Evolutionary conservation across 2,888 invertebrate genomes (phyloP).

Genomic region (Drosophila cognata): DNA sequence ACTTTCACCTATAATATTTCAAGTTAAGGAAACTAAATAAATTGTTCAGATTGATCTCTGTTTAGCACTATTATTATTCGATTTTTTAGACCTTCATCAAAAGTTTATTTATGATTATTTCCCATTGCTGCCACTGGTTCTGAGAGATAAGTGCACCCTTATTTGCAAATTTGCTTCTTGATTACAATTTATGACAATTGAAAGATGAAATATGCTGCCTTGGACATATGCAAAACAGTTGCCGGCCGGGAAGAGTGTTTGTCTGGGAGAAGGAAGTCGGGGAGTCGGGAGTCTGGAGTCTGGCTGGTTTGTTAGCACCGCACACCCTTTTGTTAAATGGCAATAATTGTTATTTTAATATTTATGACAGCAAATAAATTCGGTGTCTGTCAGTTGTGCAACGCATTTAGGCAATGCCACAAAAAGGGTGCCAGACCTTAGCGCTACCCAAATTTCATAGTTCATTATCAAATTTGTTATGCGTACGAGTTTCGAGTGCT

Average conservation of each 20-base stretch:
- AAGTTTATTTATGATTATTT: background rate
- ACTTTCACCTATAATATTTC: background rate
- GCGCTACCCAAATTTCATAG: slow-evolving; percentile 68
- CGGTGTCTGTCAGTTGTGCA: slow-evolving; percentile 52
- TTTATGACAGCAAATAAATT: slow-evolving; percentile 80
- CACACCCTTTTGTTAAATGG: slow-evolving; percentile 55
- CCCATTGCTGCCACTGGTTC: background rate
- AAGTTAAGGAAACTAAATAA: background rate
- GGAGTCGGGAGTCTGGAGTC: background rate
- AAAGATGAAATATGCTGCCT: slow-evolving; percentile 58
- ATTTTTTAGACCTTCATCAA: background rate
- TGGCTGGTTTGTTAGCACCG: slow-evolving; percentile 6
- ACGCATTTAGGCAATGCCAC: slow-evolving; percentile 24
- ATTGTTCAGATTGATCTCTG: background rate
- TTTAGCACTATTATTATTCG: background rate
- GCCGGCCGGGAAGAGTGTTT: slow-evolving; percentile 14
- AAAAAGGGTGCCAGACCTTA: slow-evolving; percentile 29
- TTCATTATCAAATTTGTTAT: slow-evolving; percentile 84
- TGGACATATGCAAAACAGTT: slow-evolving; percentile 54
- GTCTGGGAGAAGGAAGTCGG: background rate
- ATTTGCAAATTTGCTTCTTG: slow-evolving; percentile 28
- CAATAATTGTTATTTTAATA: slow-evolving; percentile 81
- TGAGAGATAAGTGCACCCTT: background rate
- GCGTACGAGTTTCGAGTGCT: slow-evolving; percentile 71
- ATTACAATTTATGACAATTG: slow-evolving; percentile 55